Evolutionary conservation across 2,797 vertebrate genomes (phyloP).

Genomic region (Sylvilagus floridanus): DNA sequence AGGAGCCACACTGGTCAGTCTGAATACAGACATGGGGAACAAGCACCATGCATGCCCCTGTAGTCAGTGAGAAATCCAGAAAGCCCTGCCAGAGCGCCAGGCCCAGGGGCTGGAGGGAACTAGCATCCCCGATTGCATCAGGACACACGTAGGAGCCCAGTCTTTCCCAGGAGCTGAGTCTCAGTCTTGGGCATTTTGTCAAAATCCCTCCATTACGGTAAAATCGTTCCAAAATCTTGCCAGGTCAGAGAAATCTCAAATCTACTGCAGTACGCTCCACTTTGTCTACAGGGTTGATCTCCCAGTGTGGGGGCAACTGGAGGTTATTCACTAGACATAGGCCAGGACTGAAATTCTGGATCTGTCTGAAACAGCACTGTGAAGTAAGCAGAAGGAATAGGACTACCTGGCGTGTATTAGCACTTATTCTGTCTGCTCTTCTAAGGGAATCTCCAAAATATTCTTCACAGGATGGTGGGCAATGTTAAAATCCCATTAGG

Average conservation of each 20-base stretch:
- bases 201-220: neutral
- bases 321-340: neutral
- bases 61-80: neutral
- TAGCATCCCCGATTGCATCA: neutral
- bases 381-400: conserved; percentile 55
- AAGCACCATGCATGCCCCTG: neutral
- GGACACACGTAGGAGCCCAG: neutral
- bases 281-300: neutral
- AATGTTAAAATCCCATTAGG: neutral
- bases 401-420: conserved; percentile 57
- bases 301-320: neutral
- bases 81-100: neutral
- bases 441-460: conserved; percentile 43
- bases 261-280: conserved; percentile 18
- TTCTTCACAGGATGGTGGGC: conserved; percentile 41
- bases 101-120: neutral
- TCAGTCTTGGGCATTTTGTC: neutral
- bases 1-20: neutral
- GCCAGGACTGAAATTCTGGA: neutral
- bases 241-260: conserved; percentile 36
- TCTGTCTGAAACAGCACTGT: neutral
- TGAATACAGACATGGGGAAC: neutral
- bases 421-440: neutral
- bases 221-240: neutral
- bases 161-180: neutral